Percentiles rank a stretch among this genome's conserved stretches.
These are phyloP conservation scores for Galaxias olidus DNA, from an alignment of 2,797 vertebrate species.

Conservation along the genomic window DNA sequence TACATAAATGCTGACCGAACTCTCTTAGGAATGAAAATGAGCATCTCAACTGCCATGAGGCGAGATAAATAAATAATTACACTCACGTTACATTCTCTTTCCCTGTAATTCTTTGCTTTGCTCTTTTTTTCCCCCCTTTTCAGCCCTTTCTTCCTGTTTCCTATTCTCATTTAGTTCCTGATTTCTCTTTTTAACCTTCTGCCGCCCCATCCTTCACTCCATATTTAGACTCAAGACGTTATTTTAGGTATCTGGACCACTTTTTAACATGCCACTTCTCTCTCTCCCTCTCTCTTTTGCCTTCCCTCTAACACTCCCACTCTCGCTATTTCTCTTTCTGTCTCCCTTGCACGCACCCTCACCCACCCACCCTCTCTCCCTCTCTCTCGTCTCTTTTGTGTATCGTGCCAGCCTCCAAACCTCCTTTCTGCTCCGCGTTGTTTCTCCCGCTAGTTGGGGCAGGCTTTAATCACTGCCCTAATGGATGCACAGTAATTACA, in stretches of 20 bases:
- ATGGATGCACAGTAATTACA: conserved; percentile 26
- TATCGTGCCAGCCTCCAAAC: neutral
- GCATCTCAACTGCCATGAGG: neutral
- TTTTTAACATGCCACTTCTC: conserved; percentile 12
- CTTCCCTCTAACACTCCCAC: conserved; percentile 3
- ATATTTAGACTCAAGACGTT: neutral
- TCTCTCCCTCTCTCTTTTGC: conserved; percentile 26
- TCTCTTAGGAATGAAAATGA: too few species aligned
- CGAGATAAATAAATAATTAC: too few species aligned
- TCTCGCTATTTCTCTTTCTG: neutral
- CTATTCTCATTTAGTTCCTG: neutral
- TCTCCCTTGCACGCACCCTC: neutral
- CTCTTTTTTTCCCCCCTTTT: neutral
- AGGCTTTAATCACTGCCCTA: conserved; percentile 26
- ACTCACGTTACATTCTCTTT: neutral
- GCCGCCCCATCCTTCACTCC: neutral
- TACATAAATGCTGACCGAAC: too few species aligned
- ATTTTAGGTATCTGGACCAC: neutral
- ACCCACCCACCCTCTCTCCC: neutral
- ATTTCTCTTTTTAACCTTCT: too few species aligned
- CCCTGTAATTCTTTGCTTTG: conserved; percentile 2
- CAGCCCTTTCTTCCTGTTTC: neutral
- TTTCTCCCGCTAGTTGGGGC: conserved; percentile 14
- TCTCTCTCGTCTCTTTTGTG: neutral
- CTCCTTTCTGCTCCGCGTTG: neutral